Evolutionary conservation across 64 coral and sea anemone species (phyloP).

Genomic region (Astreopora myriophthalma): DNA sequence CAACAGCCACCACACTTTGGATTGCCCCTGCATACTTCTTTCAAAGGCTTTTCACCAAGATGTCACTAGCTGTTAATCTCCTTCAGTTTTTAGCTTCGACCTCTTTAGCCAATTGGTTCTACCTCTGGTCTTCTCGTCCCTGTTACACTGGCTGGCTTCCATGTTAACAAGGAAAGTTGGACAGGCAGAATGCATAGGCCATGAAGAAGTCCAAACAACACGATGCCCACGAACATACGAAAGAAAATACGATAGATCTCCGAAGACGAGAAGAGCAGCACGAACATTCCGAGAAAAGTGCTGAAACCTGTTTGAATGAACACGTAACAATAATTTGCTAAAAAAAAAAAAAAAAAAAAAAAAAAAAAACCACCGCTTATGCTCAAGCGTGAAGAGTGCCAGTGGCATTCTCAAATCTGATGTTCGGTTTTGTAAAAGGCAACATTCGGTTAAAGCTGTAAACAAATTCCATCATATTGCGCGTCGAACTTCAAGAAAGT

Average conservation of each 20-base stretch:
- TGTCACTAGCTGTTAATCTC: background rate
- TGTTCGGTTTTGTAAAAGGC: too few relatives aligned
- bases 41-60: too few relatives aligned
- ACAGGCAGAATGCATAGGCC: conserved; percentile 66
- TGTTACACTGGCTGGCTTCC: background rate
- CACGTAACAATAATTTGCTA: background rate
- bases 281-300: conserved; percentile 61
- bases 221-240: conserved; percentile 69
- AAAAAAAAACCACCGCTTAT: too few relatives aligned
- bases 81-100: background rate
- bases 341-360: background rate
- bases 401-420: too few relatives aligned
- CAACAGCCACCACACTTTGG: too few relatives aligned
- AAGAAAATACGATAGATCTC: conserved; percentile 74
- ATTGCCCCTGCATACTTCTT: too few relatives aligned
- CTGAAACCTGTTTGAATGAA: conserved; percentile 33
- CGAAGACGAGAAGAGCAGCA: conserved; percentile 51
- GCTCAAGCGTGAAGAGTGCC: too few relatives aligned
- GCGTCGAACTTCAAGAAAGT: too few relatives aligned
- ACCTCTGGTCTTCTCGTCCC: background rate
- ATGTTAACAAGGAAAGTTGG: conserved; percentile 36
- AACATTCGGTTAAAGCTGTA: too few relatives aligned
- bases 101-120: background rate
- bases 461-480: too few relatives aligned
- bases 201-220: conserved; percentile 67